Evolutionary conservation across 1,140 invertebrate species (phyloP).

Genomic region (Dryas iulia): DNA sequence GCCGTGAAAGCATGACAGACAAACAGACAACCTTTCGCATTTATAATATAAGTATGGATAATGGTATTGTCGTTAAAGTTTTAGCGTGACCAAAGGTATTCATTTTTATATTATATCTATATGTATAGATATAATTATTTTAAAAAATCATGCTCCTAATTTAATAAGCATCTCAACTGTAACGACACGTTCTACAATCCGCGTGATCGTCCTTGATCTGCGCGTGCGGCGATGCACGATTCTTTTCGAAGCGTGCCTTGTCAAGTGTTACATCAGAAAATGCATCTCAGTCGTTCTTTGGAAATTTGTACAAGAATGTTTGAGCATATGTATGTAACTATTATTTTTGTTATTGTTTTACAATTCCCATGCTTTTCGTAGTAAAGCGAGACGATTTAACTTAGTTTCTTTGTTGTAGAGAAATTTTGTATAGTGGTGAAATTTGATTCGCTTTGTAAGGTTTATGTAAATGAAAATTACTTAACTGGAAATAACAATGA

Average conservation of each 20-base stretch:
- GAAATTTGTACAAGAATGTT: constrained; percentile 41
- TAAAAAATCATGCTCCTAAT: constrained; percentile 14
- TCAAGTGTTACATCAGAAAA: constrained; percentile 44
- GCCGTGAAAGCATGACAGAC: too few species aligned
- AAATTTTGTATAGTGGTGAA: too few species aligned
- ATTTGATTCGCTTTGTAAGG: background rate
- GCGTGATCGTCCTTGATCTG: constrained; percentile 59
- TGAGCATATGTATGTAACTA: constrained; percentile 27
- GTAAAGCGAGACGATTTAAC: constrained; percentile 12
- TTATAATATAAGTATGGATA: too few species aligned
- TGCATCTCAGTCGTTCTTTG: constrained; percentile 33
- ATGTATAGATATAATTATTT: too few species aligned
- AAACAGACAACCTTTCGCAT: too few species aligned
- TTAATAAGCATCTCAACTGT: constrained; percentile 35
- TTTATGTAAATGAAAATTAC: background rate
- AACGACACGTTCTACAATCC: constrained; percentile 31
- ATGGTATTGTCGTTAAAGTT: too few species aligned
- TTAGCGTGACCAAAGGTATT: too few species aligned
- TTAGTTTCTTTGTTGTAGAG: constrained; percentile 15
- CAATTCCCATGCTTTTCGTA: constrained; percentile 19
- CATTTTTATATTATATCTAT: too few species aligned
- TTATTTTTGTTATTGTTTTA: constrained; percentile 8
- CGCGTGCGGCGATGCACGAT: constrained; percentile 59
- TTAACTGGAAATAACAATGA: too few species aligned
- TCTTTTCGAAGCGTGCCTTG: constrained; percentile 40